These are phyloP conservation scores for Mythimna impura DNA, from an alignment of 2,888 invertebrate genomes.

Conservation along the genomic window DNA sequence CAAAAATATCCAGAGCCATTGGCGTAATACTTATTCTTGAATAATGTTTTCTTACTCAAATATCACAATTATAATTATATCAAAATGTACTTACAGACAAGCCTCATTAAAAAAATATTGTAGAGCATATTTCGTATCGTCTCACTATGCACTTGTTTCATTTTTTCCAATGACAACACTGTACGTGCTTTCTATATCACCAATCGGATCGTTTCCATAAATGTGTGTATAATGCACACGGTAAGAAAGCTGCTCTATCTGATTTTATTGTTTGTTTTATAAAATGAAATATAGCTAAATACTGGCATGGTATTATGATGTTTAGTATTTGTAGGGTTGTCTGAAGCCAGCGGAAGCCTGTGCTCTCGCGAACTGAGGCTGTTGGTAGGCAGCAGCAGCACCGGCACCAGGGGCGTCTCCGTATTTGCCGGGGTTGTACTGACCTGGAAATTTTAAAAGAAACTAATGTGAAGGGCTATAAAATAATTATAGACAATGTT, in stretches of 20 bases:
- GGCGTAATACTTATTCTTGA: slow-evolving; percentile 22
- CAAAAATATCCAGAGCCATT: slow-evolving; percentile 31
- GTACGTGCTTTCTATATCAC: slow-evolving; percentile 19
- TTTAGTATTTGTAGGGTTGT: slow-evolving; percentile 85
- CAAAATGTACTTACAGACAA: slow-evolving; percentile 59
- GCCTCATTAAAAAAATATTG: slow-evolving; percentile 42
- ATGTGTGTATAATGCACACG: slow-evolving; percentile 43
- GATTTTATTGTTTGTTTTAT: slow-evolving; percentile 46
- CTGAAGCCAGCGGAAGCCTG: slow-evolving; percentile 82
- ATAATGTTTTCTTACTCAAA: slow-evolving; percentile 41
- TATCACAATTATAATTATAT: slow-evolving; percentile 58
- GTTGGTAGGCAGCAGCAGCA: slow-evolving; percentile 67
- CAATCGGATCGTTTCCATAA: slow-evolving; percentile 45
- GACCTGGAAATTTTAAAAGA: slow-evolving; percentile 77
- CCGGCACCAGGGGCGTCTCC: slow-evolving; percentile 70
- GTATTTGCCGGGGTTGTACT: slow-evolving; percentile 87
- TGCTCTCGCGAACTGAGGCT: slow-evolving; percentile 78
- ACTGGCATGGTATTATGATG: slow-evolving; percentile 39
- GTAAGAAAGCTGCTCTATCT: slow-evolving; percentile 62
- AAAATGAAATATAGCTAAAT: slow-evolving; percentile 60
- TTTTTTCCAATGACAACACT: slow-evolving; percentile 11
- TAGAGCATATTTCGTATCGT: slow-evolving; percentile 50
- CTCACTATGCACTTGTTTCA: slow-evolving; percentile 31
- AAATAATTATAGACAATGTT: too few species aligned
- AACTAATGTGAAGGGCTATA: neutral